Evolutionary conservation across 2,888 invertebrate species (phyloP).

Genomic region (Meghimatium bilineatum): DNA sequence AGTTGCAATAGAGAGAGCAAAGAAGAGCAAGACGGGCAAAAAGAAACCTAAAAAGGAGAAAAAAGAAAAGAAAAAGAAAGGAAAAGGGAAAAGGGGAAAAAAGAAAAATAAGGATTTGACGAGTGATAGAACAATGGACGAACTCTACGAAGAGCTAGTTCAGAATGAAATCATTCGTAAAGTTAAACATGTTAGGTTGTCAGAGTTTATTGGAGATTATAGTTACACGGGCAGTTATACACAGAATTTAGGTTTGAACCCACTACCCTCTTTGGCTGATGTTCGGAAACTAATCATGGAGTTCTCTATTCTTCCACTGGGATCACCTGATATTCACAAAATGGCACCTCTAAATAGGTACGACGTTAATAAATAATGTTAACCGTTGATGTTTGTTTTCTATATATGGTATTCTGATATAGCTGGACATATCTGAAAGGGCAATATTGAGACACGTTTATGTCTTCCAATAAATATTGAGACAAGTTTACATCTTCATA

Average conservation of each 20-base stretch:
- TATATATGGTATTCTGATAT: not conserved
- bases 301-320: constrained; percentile 26
- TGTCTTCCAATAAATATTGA: too few relatives aligned
- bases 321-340: constrained; percentile 21
- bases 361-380: not conserved
- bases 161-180: constrained; percentile 20
- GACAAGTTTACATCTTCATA: too few relatives aligned
- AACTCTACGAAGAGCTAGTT: constrained; percentile 36
- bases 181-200: not conserved
- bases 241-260: constrained; percentile 13
- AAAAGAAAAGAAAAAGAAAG: constrained; percentile 10
- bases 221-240: constrained; percentile 32
- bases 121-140: constrained; percentile 31
- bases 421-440: not conserved
- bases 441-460: too few relatives aligned
- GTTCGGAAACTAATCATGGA: constrained; percentile 34
- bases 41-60: not conserved
- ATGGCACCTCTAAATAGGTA: constrained; percentile 38
- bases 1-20: constrained; percentile 78
- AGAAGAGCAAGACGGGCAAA: constrained; percentile 4
- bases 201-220: constrained; percentile 33
- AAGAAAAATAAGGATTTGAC: constrained; percentile 40
- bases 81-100: not conserved
- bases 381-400: too few relatives aligned
- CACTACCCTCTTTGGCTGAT: constrained; percentile 40